Evolutionary conservation across 1,140 invertebrate species (phyloP).

Genomic region (Cyphomyrmex costatus): DNA sequence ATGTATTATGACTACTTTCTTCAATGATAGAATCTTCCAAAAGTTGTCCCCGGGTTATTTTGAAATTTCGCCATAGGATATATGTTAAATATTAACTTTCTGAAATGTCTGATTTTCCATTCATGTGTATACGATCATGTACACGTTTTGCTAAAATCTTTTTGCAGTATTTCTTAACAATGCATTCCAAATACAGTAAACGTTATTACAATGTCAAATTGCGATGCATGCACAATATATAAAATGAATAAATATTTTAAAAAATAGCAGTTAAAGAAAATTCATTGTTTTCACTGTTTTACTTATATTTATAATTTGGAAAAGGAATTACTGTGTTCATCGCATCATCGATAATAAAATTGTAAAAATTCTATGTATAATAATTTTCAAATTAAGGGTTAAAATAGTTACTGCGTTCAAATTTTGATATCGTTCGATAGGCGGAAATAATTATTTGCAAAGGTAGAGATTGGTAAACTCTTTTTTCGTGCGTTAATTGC

Average conservation of each 20-base stretch:
- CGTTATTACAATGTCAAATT: slow-evolving; percentile 10
- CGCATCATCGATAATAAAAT: background rate
- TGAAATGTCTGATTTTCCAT: background rate
- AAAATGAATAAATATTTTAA: slow-evolving; percentile 27
- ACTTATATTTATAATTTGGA: background rate
- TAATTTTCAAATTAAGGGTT: background rate
- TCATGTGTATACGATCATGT: background rate
- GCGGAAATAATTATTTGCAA: background rate
- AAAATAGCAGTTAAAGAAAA: background rate
- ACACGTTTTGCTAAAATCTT: background rate
- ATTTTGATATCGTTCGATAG: background rate
- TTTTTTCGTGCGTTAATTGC: background rate
- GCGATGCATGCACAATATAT: background rate
- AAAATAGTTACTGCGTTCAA: background rate
- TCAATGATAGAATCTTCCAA: no score
- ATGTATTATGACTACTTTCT: no score
- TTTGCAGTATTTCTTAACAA: background rate
- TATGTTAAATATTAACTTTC: slow-evolving; percentile 17
- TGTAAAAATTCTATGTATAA: slow-evolving; percentile 3
- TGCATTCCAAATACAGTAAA: background rate
- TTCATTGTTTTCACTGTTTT: background rate
- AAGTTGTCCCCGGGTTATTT: no score
- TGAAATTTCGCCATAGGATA: no score
- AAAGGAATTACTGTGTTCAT: background rate
- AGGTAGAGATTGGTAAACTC: background rate